Percentiles rank a stretch among this genome's conserved stretches.
These are phyloP conservation scores for Drosophila rhopaloa DNA, from an alignment of 1,140 invertebrate species.

Conservation along the genomic window DNA sequence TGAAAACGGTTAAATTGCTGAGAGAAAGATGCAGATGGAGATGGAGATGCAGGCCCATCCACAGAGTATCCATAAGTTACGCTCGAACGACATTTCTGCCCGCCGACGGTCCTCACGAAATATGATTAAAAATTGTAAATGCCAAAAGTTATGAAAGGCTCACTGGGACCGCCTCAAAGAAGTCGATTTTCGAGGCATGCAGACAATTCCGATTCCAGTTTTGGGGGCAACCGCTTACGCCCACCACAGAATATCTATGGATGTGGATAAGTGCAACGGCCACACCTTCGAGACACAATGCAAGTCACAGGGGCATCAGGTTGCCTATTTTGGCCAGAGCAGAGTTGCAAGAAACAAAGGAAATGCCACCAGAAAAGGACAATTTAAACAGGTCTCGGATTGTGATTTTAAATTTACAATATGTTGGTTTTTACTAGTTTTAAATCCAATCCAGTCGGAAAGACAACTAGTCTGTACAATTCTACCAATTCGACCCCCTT, in stretches of 20 bases:
- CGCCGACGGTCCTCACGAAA: slow-evolving; percentile 54
- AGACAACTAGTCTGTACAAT: too few species aligned
- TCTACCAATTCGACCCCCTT: background rate
- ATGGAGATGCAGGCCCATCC: slow-evolving; percentile 15
- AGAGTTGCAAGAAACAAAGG: slow-evolving; percentile 6
- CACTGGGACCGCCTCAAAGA: slow-evolving; percentile 24
- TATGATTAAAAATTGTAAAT: slow-evolving; percentile 82
- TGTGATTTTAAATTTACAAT: background rate
- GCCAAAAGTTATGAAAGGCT: slow-evolving; percentile 63
- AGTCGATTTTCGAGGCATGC: slow-evolving; percentile 14
- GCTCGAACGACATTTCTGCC: slow-evolving; percentile 56
- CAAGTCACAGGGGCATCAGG: slow-evolving; percentile 48
- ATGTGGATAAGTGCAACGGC: slow-evolving; percentile 37
- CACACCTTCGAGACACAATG: slow-evolving; percentile 38
- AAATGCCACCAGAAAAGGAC: slow-evolving; percentile 22
- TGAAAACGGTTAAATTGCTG: slow-evolving; percentile 68
- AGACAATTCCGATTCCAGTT: slow-evolving; percentile 29
- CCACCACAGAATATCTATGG: slow-evolving; percentile 24
- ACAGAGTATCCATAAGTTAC: slow-evolving; percentile 59
- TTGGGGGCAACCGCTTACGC: slow-evolving; percentile 28
- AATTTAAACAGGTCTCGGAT: background rate
- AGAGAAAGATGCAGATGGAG: slow-evolving; percentile 35
- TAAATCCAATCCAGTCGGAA: too few species aligned
- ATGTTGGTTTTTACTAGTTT: too few species aligned
- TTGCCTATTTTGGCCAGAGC: slow-evolving; percentile 29